These are phyloP conservation scores for Oncorhynchus kisutch DNA, from an alignment of 2,113 vertebrate genomes.

Conservation along the genomic window DNA sequence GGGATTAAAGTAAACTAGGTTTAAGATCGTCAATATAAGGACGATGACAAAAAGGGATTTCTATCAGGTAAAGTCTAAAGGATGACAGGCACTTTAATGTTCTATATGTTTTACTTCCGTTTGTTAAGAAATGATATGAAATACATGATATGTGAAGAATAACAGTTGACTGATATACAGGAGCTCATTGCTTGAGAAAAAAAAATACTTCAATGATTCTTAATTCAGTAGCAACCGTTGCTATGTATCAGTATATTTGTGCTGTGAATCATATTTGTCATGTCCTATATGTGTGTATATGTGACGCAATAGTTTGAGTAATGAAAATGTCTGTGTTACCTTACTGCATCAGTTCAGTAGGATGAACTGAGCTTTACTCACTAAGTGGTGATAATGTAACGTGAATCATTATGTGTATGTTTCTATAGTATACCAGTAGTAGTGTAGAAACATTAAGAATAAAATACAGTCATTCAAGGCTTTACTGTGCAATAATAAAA, in stretches of 20 bases:
- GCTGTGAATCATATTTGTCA: not conserved
- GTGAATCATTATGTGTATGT: not conserved
- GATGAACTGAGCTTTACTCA: not conserved
- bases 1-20: not conserved
- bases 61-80: not conserved
- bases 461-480: not conserved
- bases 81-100: conserved; percentile 3
- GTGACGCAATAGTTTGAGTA: conserved; percentile 41
- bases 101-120: not conserved
- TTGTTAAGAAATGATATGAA: not conserved
- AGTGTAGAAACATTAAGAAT: not conserved
- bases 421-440: not conserved
- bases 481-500: conserved; percentile 47
- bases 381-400: not conserved
- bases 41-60: not conserved
- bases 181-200: not conserved
- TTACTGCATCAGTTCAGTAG: no score
- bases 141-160: not conserved
- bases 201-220: not conserved
- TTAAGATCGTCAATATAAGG: not conserved
- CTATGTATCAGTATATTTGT: not conserved
- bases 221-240: not conserved
- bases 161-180: not conserved
- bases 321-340: conserved; percentile 1
- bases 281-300: not conserved